phyloP scores from a whole-genome alignment of 2,113 vertebrate species.

The Urocynchramus pylzowi region DNA sequence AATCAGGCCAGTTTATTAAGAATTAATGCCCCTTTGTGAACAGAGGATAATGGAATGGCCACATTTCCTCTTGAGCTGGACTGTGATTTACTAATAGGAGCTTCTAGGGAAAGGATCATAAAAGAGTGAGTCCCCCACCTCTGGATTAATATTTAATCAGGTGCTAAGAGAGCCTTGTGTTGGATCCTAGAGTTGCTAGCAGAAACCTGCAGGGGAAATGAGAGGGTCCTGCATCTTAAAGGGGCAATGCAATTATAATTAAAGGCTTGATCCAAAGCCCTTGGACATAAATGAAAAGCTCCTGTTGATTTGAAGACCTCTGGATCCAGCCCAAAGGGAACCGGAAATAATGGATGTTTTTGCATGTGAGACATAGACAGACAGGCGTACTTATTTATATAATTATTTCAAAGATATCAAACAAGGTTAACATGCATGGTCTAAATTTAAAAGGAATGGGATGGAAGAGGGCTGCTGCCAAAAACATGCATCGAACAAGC shows the following conservation, averaged over 20 bases:
- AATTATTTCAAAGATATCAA: neutral
- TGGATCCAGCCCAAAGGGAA: conserved; percentile 5
- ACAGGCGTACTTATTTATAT: neutral
- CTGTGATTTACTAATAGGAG: conserved; percentile 69
- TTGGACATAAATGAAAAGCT: conserved; percentile 2
- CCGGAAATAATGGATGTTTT: conserved; percentile 15
- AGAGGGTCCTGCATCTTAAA: conserved; percentile 51
- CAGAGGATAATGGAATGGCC: conserved; percentile 65
- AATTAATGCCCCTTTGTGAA: conserved; percentile 69
- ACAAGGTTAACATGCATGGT: neutral
- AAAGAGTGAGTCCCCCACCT: conserved; percentile 47
- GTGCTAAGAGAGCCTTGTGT: conserved; percentile 55
- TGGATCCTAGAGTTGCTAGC: conserved; percentile 37
- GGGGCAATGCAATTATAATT: conserved; percentile 32
- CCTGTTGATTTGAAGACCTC: conserved; percentile 33
- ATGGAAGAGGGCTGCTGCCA: neutral
- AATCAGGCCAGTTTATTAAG: conserved; percentile 72
- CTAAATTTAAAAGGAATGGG: neutral
- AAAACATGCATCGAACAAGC: neutral
- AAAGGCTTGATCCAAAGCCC: conserved; percentile 4
- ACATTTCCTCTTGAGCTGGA: conserved; percentile 50
- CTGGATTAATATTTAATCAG: conserved; percentile 73
- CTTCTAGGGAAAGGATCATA: conserved; percentile 68
- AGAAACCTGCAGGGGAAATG: conserved; percentile 61
- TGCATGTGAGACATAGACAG: neutral